Conservation (phyloP, 1,140 invertebrate species). For the Micrasema minimum region DNA sequence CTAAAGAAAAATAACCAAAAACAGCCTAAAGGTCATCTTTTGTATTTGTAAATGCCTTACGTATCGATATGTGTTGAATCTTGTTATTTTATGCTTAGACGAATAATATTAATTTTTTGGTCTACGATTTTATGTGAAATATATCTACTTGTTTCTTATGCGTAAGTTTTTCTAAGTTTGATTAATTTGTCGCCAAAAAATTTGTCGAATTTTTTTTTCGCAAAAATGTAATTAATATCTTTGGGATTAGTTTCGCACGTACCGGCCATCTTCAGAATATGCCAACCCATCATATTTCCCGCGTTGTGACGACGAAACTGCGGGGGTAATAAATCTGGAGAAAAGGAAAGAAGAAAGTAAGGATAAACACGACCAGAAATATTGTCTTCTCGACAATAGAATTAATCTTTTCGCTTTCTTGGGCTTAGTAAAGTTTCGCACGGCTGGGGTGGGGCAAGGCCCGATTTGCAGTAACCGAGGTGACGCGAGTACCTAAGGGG, state of each 20-base stretch:
- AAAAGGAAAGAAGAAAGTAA: background rate
- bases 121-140: background rate
- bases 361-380: constrained; percentile 47
- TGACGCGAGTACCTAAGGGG: too few species aligned
- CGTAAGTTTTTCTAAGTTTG: constrained; percentile 6
- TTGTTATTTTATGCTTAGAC: background rate
- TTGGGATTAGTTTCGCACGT: background rate
- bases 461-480: constrained; percentile 22
- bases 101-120: background rate
- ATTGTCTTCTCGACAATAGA: constrained; percentile 46
- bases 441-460: constrained; percentile 35
- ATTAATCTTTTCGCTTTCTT: constrained; percentile 43
- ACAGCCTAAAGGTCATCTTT: too few species aligned
- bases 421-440: constrained; percentile 33
- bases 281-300: background rate
- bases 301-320: background rate
- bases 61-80: too few species aligned
- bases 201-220: background rate
- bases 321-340: constrained; percentile 4
- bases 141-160: background rate
- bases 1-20: too few species aligned
- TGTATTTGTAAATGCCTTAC: too few species aligned
- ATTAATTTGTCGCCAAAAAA: background rate
- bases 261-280: background rate
- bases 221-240: background rate